These are phyloP conservation scores for Tupiocoris notatus DNA, from an alignment of 2,888 invertebrate species.

Conservation along the genomic window DNA sequence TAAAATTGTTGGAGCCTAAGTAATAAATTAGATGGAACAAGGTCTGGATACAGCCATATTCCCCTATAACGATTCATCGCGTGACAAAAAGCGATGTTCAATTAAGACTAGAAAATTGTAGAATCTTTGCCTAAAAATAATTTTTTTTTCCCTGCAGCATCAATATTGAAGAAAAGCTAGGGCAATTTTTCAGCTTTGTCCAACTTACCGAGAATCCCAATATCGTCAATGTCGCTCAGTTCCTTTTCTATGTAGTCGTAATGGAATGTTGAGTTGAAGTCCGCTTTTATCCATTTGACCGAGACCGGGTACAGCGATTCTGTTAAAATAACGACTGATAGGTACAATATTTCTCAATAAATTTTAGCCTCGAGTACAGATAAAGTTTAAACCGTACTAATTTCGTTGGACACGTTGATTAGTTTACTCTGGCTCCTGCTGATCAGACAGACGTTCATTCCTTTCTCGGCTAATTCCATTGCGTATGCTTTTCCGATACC, in stretches of 20 bases:
- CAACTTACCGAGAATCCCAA: slow-evolving; percentile 27
- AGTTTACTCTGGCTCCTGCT: slow-evolving; percentile 21
- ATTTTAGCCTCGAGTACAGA: not conserved
- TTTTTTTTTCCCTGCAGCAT: too few relatives aligned
- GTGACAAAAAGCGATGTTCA: too few relatives aligned
- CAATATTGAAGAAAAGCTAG: too few relatives aligned
- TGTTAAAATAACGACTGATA: not conserved
- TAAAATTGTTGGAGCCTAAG: too few relatives aligned
- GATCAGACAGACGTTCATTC: slow-evolving; percentile 27
- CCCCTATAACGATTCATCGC: too few relatives aligned
- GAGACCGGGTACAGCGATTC: slow-evolving; percentile 5
- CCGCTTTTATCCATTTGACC: slow-evolving; percentile 30
- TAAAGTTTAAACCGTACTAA: slow-evolving; percentile 6
- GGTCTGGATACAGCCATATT: too few relatives aligned
- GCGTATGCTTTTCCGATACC: slow-evolving; percentile 26
- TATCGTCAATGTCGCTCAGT: slow-evolving; percentile 16
- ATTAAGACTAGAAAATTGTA: too few relatives aligned
- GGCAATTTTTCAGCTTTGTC: too few relatives aligned
- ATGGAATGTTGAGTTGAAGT: not conserved
- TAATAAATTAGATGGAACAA: too few relatives aligned
- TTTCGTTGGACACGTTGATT: slow-evolving; percentile 26
- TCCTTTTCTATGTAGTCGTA: slow-evolving; percentile 20
- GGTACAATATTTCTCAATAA: not conserved
- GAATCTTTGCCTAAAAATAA: too few relatives aligned
- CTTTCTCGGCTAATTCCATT: slow-evolving; percentile 17